Evolutionary conservation across 2,113 vertebrate genomes (phyloP), one percentile per base, ranked within the genome.

Genomic region (Malurus elegans): DNA sequence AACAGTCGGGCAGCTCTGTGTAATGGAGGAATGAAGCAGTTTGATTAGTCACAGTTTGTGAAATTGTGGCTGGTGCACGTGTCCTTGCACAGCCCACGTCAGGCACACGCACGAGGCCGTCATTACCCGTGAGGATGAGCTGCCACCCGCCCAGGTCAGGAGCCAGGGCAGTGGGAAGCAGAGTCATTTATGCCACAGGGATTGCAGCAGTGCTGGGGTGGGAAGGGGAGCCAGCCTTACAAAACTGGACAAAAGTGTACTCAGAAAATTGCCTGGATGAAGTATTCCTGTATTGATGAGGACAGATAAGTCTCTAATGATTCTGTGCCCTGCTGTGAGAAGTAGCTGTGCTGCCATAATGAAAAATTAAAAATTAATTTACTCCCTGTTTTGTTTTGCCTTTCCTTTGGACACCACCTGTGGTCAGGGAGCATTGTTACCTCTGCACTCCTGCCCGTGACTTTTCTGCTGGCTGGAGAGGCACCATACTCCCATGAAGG

Each of bases 51-150:
- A 80, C 21, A 0, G 15, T 14, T 54, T 4, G 7, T 66, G 84
- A 56, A 75, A 54, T 25, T 1, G 8, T 9, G 45, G 42, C 38
- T 71, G 18, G 11, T 0, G 2, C 50, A 42, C 24, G 2, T 47
- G 75, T 40, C 38, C 26, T 64, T 3, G 86, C 61, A 51, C 38
- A 10, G 31, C 18, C 10, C 0, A 0, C 0, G 1, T 17, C 2
- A 20, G 26, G 12, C 25, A 11, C 20, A 0, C 0, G 1, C 51
- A 29, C 9, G 4, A 31, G 32, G 47, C 32, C 0, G 0, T 28
- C 74, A 11, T n/a, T 13, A 10, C 45, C 31, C 0, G 0, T 10
- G 31, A 23, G 26, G 42, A 40, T 17, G 47, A 7, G 17, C 24
- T 32, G 7, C n/a, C 12, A 11, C n/a, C 28, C 44, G n/a, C n/a